Evolutionary conservation across 2,797 vertebrate species (phyloP), one percentile per base, ranked within the genome.

Genomic region (Cyprinodon diabolis): DNA sequence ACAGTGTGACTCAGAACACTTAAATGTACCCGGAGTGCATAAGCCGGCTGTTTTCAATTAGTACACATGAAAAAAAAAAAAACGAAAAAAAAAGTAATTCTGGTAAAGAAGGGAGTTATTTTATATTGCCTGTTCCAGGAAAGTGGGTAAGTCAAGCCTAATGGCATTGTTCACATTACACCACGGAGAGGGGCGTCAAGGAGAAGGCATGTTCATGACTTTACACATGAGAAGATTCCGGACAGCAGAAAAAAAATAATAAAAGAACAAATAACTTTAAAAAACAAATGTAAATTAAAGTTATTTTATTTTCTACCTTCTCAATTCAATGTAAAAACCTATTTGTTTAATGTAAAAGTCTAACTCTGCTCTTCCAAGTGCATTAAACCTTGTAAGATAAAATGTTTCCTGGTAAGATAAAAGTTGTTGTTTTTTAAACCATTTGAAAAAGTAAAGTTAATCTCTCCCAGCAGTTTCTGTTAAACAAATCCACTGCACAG

Each of bases 111-210:
- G 85, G 68, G 43, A 86, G 80, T 81, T 85, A 84, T 92, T 93
- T 93, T 87, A 91, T 92, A 49, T 82, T 68, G 71, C 77, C 78
- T 76, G 81, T 93, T 93, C 92, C 89, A 92, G 91, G 90, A 92
- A 92, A 90, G 86, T 83, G 85, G 86, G 86, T 84, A 79, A 90
- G 81, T 91, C 85, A 83, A 76, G 84, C 84, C 85, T 87, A 91
- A 90, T 86, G 85, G 81, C 84, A 90, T 89, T 91, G 87, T 90
- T 87, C 88, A 90, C 77, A 81, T 90, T 88, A 81, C 84, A 87
- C 84, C 66, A 72, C 49, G 60, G 80, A 86, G 84, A 84, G 54
- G 37, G 79, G 85, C 70, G 48, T 81, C 72, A 74, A 65, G 75
- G 81, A 87, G 66, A 75, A 72, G 67, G 79, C 74, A 56, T 66